Conservation (phyloP, 2,797 vertebrate species). For the Helicolenus hilgendorfi region DNA sequence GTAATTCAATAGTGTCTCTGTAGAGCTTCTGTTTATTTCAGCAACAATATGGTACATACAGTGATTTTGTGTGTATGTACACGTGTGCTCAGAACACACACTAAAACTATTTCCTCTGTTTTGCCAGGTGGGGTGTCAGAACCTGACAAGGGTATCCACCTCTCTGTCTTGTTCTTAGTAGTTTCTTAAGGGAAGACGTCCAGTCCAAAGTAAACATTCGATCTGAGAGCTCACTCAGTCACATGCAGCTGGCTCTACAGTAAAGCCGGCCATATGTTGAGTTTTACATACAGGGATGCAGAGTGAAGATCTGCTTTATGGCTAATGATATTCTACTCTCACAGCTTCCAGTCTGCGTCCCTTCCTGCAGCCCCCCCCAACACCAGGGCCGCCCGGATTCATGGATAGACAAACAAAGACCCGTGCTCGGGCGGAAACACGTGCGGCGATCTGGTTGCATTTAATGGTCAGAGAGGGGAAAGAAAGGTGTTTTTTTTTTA, state of each 20-base stretch:
- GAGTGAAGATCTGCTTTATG: constrained; percentile 54
- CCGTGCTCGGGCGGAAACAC: constrained; percentile 42
- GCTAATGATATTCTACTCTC: constrained; percentile 78
- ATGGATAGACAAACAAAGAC: constrained; percentile 71
- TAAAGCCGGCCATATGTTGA: constrained; percentile 48
- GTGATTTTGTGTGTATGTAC: not conserved
- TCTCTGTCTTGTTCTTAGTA: constrained; percentile 47
- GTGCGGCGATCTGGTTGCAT: constrained; percentile 41
- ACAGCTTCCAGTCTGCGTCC: constrained; percentile 67
- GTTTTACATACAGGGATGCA: constrained; percentile 33
- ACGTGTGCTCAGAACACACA: not conserved
- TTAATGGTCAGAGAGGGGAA: constrained; percentile 44
- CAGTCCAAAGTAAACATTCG: constrained; percentile 76
- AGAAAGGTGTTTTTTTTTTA: constrained; percentile 56
- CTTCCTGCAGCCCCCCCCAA: constrained; percentile 64
- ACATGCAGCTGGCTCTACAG: constrained; percentile 55
- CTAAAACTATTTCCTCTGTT: constrained; percentile 64
- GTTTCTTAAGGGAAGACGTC: constrained; percentile 47
- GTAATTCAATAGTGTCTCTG: not conserved
- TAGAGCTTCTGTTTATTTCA: constrained; percentile 1
- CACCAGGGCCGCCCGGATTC: constrained; percentile 59
- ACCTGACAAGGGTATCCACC: constrained; percentile 38
- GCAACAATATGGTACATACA: too few species aligned
- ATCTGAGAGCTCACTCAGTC: constrained; percentile 52
- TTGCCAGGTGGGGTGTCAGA: constrained; percentile 74